phyloP scores from a whole-genome alignment of 2,797 vertebrate species.

The Squalus acanthias region DNA sequence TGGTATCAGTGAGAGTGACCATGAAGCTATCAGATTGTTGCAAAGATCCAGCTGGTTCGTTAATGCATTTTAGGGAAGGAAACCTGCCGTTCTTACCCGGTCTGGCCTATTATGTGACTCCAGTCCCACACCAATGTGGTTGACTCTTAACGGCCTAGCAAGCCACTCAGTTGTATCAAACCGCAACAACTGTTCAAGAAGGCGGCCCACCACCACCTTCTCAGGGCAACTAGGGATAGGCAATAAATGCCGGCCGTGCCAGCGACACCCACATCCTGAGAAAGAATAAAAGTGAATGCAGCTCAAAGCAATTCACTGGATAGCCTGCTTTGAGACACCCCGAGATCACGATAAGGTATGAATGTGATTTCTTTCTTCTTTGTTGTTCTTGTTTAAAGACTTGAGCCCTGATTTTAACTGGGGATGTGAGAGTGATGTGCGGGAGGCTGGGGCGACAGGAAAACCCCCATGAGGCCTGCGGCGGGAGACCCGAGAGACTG shows the following conservation, averaged over 20 bases:
- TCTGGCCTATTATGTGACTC: neutral
- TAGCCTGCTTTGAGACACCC: neutral
- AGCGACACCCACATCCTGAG: neutral
- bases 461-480: too few species aligned
- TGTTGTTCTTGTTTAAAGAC: too few species aligned
- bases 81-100: neutral
- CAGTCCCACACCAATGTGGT: neutral
- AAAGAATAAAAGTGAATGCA: neutral
- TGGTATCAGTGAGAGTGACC: neutral
- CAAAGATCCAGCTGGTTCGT: neutral
- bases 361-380: neutral
- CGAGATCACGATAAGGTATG: neutral
- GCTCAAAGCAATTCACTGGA: neutral
- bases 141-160: neutral
- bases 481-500: too few species aligned
- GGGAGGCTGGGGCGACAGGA: too few species aligned
- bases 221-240: neutral
- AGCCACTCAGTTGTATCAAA: neutral
- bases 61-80: neutral
- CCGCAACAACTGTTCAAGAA: neutral
- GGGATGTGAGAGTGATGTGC: too few species aligned
- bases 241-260: neutral
- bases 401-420: too few species aligned
- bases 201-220: neutral
- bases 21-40: neutral